phyloP scores from a whole-genome alignment of 2,113 vertebrate species.

The Turnix velox region DNA sequence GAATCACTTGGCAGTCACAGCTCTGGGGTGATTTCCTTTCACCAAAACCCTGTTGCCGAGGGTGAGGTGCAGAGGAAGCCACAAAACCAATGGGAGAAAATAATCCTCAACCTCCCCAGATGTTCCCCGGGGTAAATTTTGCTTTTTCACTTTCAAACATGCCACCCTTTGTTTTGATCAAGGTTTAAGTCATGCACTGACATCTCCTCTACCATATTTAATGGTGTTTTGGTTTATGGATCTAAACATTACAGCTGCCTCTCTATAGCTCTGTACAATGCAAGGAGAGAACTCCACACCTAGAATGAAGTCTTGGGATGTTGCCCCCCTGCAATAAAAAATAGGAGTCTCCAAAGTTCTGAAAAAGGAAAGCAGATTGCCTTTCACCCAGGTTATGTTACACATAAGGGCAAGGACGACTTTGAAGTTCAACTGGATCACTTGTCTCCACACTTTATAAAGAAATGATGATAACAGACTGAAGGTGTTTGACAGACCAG shows the following conservation, averaged over 20 bases:
- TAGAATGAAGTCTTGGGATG: background rate
- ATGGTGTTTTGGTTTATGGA: background rate
- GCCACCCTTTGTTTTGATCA: background rate
- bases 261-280: background rate
- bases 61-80: background rate
- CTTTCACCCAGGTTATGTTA: background rate
- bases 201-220: background rate
- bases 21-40: background rate
- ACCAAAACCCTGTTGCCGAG: background rate
- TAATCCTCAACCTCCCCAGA: background rate
- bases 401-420: background rate
- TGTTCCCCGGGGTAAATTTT: background rate
- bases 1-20: background rate
- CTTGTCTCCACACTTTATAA: background rate
- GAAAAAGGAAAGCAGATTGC: background rate
- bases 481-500: background rate
- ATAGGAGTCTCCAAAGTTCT: background rate
- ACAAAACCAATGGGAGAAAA: slow-evolving; percentile 25
- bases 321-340: background rate
- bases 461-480: background rate
- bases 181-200: background rate
- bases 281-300: background rate
- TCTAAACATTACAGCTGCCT: background rate
- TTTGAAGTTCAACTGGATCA: background rate
- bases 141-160: background rate